phyloP scores from a whole-genome alignment of 2,113 vertebrate species.

The Callaeas wilsoni region DNA sequence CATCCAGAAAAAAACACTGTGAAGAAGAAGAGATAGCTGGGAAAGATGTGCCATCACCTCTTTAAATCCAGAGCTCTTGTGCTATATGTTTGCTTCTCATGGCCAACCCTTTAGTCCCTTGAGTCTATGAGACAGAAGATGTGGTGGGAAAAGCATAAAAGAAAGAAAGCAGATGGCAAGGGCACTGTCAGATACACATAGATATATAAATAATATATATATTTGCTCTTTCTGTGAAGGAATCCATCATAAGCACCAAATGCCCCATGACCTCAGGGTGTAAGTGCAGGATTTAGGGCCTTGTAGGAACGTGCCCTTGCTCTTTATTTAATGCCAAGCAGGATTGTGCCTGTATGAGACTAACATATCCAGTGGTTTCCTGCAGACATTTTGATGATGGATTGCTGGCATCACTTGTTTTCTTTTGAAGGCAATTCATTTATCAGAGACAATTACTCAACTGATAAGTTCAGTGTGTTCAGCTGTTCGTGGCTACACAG shows the following conservation, averaged over 20 bases:
- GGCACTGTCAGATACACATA: neutral
- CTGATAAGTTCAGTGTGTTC: conserved; percentile 61
- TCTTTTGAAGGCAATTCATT: conserved; percentile 52
- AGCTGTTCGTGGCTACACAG: conserved; percentile 32
- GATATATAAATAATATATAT: neutral
- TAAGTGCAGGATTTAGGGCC: neutral
- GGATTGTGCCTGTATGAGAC: neutral
- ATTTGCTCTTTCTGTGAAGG: neutral
- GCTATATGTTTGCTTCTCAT: neutral
- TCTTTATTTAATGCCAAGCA: neutral
- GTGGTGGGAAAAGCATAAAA: neutral
- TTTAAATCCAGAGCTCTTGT: neutral
- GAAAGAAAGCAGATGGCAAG: neutral
- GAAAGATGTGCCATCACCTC: neutral
- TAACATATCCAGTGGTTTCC: neutral
- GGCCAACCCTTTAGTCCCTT: neutral
- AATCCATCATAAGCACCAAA: neutral
- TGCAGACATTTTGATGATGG: conserved; percentile 1
- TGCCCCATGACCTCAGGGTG: neutral
- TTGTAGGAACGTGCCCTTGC: neutral
- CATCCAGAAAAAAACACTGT: neutral
- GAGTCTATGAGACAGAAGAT: neutral
- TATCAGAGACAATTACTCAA: conserved; percentile 56
- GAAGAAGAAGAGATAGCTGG: neutral
- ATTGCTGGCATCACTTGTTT: conserved; percentile 42